Percentiles rank a stretch among this genome's conserved stretches.
Evolutionary conservation across 2,888 invertebrate species (phyloP).

Genomic region (Amphipoea oculea): DNA sequence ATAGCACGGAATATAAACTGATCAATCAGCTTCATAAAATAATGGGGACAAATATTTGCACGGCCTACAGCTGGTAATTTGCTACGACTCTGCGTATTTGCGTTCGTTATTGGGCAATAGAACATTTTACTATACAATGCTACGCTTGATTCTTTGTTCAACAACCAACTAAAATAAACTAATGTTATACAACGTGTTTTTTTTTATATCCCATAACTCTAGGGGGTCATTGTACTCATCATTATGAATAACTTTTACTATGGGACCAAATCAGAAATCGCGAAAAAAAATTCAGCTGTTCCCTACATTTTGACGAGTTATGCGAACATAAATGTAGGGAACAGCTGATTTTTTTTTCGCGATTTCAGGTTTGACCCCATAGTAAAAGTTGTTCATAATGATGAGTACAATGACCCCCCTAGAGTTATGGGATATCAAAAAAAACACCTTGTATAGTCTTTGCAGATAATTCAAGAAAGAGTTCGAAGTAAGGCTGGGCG

Average conservation of each 20-base stretch:
- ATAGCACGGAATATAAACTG: slow-evolving; percentile 15
- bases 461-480: neutral
- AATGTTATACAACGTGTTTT: neutral
- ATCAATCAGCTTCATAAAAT: slow-evolving; percentile 45
- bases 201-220: too few relatives aligned
- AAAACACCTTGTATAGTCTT: neutral
- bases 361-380: too few relatives aligned
- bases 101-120: slow-evolving; percentile 17
- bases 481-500: neutral
- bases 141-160: neutral
- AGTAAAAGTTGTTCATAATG: too few relatives aligned
- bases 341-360: too few relatives aligned
- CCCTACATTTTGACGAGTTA: too few relatives aligned
- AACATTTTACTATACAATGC: neutral
- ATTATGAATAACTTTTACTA: too few relatives aligned
- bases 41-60: slow-evolving; percentile 52
- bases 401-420: too few relatives aligned
- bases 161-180: neutral
- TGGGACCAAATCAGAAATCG: too few relatives aligned
- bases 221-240: too few relatives aligned
- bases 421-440: too few relatives aligned
- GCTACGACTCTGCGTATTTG: slow-evolving; percentile 6
- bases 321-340: too few relatives aligned
- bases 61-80: slow-evolving; percentile 37
- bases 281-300: too few relatives aligned